Base-by-base conservation (phyloP, 1,140 invertebrate genomes). In the Plectus sambesii region DNA sequence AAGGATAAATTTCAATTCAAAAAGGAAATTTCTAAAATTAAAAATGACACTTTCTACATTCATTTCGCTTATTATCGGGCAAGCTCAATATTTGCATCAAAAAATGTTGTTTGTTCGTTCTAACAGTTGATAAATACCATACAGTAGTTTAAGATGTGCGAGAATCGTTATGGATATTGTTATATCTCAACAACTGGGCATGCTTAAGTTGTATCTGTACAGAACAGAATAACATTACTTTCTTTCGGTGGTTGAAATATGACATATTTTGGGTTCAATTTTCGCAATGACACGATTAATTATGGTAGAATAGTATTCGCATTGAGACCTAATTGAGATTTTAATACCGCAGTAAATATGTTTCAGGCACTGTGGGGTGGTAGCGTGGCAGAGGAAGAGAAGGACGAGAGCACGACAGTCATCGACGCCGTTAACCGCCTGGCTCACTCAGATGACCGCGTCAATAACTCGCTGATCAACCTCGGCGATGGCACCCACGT, bases 401-500 rank as follows among this genome's bases (percentile, higher is more conserved):
- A 33, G 17, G 30, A 33, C 30, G 30, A 12, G 30, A 12, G 12
- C 12, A 33, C 30, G 12, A 33, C 30, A 33, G 30, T 17, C 17
- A 49, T 49, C 3, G 25, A 49, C 17, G 44, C 0, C 22, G 15
- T n/a, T 15, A 44, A 48, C 19, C n/a, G 12, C 4, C n/a, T 26
- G 30, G 45, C 30, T n/a, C 8, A 17, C 15, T 26, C 5, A 2
- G 46, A 44, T 40, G 23, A 44, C 25, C 26, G 19, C 12, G 24
- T 9, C 22, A 19, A 23, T 9, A 25, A 24, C 19, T 30, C 45
- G 9, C 30, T 48, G 36, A 12, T 48, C 2, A 42, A 22, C 19
- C 12, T 48, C 2, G 46, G 20, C 3, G 25, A 51, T 24, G 43
- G 43, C 8, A 17, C 25, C 24, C 43, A 45, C 23, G 25, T 45